A percentile compares a stretch with the other conserved stretches of the same genome.
phyloP scores from a whole-genome alignment of 2,888 invertebrate species.

The Trissonchulus sp. region DNA sequence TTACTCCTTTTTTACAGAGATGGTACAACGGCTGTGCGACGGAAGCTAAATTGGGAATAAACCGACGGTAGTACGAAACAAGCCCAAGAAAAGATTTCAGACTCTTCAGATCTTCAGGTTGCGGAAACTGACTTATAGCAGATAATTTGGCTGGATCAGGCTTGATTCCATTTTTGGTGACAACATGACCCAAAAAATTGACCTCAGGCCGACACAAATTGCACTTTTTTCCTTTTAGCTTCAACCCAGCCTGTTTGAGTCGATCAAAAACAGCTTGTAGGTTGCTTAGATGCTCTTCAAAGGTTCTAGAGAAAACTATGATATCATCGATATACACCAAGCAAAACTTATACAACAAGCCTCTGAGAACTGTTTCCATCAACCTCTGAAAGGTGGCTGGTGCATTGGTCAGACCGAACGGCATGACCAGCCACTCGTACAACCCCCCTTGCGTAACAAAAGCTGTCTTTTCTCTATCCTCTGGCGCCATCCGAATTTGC shows the following conservation, averaged over 20 bases:
- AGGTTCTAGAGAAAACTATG: too few species aligned
- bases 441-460: too few species aligned
- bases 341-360: not conserved
- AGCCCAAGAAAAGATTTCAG: constrained; percentile 39
- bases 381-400: too few species aligned
- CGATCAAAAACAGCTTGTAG: constrained; percentile 35
- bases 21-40: constrained; percentile 35
- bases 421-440: too few species aligned
- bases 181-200: constrained; percentile 34
- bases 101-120: constrained; percentile 34
- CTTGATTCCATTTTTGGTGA: constrained; percentile 27
- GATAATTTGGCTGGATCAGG: constrained; percentile 33
- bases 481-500: too few species aligned
- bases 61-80: constrained; percentile 34
- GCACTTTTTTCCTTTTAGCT: too few species aligned
- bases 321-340: constrained; percentile 35
- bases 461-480: too few species aligned
- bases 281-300: constrained; percentile 32
- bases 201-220: not conserved
- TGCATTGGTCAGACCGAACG: too few species aligned
- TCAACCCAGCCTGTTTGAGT: constrained; percentile 26
- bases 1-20: constrained; percentile 37
- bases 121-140: constrained; percentile 33
- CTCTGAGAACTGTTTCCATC: too few species aligned
- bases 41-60: constrained; percentile 35